Conservation (phyloP, 2,797 vertebrate species). For the Xenopus petersii region DNA sequence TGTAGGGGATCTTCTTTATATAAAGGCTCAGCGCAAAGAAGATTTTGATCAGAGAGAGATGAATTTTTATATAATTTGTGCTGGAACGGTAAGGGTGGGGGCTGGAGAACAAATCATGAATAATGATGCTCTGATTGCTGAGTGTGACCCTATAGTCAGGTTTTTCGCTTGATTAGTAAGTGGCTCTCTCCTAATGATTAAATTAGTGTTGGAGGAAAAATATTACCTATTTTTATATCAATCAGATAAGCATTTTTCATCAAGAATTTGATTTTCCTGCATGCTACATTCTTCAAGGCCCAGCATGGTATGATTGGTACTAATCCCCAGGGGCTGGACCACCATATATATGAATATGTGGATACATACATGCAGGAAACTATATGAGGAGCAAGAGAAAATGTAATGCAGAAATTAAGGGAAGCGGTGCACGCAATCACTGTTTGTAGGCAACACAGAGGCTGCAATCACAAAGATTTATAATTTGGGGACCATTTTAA, state of each 20-base stretch:
- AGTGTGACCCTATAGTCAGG: background rate
- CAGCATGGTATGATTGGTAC: background rate
- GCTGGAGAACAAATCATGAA: background rate
- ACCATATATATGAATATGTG: no score
- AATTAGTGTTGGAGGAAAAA: constrained; percentile 7
- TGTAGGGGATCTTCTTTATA: no score
- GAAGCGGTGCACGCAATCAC: no score
- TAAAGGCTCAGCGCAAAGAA: no score
- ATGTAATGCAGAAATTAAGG: no score
- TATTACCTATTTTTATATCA: constrained; percentile 7
- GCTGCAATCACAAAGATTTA: no score
- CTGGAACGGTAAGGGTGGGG: background rate
- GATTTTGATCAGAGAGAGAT: no score
- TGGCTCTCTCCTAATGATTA: constrained; percentile 5
- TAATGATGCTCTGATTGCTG: constrained; percentile 12
- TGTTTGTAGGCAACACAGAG: no score
- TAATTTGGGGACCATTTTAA: no score
- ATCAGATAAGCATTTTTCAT: constrained; percentile 1
- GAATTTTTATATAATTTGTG: background rate
- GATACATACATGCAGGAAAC: no score
- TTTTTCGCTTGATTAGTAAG: constrained; percentile 15
- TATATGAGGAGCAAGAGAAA: no score
- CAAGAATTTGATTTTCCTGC: background rate
- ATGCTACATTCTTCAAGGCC: background rate
- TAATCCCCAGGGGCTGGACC: background rate